Conservation (phyloP, 37 sponge, comb jelly and placozoan genomes). For the Amphimedon queenslandica region DNA sequence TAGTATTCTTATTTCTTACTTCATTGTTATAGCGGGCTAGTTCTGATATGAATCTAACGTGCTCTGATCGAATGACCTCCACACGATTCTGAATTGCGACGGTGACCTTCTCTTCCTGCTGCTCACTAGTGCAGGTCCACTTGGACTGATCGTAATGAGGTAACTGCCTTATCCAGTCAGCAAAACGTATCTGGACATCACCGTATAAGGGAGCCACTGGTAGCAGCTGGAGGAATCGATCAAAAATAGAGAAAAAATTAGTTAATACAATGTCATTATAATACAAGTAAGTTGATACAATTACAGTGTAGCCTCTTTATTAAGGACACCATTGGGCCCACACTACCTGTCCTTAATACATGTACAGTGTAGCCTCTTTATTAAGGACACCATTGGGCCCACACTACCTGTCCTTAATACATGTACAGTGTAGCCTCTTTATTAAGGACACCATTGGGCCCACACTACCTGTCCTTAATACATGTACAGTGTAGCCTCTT, state of each 20-base stretch:
- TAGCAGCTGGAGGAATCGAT: slow-evolving; percentile 39
- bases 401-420: too few relatives aligned
- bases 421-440: too few relatives aligned
- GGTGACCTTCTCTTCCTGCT: slow-evolving; percentile 81
- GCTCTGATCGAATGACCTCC: slow-evolving; percentile 80
- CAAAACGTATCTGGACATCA: slow-evolving; percentile 89
- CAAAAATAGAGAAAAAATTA: background rate
- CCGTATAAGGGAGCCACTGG: slow-evolving; percentile 97
- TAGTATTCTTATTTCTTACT: too few relatives aligned
- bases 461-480: too few relatives aligned
- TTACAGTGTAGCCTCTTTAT: too few relatives aligned
- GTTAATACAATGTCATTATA: too few relatives aligned
- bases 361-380: too few relatives aligned
- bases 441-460: too few relatives aligned
- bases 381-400: too few relatives aligned
- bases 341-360: too few relatives aligned
- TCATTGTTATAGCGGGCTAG: slow-evolving; percentile 92
- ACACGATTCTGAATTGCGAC: slow-evolving; percentile 63
- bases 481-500: too few relatives aligned
- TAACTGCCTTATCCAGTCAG: slow-evolving; percentile 66
- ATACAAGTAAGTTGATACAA: background rate
- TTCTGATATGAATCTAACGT: slow-evolving; percentile 77
- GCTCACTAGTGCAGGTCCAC: slow-evolving; percentile 94
- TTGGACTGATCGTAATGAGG: slow-evolving; percentile 84
- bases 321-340: too few relatives aligned